Conservation (phyloP, 2,797 vertebrate species). For the Pseudotriccus pelzelni region DNA sequence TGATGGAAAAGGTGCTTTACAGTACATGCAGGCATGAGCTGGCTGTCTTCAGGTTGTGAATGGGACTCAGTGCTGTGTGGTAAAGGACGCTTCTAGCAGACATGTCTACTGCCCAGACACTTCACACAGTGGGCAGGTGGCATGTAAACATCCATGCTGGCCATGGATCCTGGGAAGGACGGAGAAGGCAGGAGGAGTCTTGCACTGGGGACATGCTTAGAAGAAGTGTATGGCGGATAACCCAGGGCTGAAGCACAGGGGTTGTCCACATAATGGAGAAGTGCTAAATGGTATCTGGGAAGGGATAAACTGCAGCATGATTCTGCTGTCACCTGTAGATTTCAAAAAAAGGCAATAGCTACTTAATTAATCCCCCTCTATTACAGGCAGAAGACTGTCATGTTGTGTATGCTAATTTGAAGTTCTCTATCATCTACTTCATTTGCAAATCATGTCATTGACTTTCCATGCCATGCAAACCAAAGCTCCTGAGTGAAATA, state of each 20-base stretch:
- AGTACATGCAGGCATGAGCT: background rate
- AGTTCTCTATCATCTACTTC: background rate
- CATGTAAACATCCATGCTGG: background rate
- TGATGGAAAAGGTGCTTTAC: background rate
- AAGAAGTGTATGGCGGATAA: background rate
- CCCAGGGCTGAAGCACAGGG: background rate
- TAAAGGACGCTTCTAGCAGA: background rate
- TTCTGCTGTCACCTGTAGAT: background rate
- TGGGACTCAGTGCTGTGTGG: background rate
- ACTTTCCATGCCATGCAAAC: background rate
- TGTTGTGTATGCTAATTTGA: background rate
- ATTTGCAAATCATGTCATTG: background rate
- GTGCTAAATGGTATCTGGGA: background rate
- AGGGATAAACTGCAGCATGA: background rate
- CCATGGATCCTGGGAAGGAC: background rate
- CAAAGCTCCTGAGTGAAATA: background rate
- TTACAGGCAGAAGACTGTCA: background rate
- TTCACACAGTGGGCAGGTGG: background rate
- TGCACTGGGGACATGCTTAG: background rate
- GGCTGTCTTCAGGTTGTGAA: background rate
- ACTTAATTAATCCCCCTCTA: background rate
- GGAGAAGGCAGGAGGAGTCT: background rate
- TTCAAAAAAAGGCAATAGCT: background rate
- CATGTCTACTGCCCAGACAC: background rate
- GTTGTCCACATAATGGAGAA: background rate